Conservation (phyloP, 2,888 invertebrate species). For the Drosophila ezoana region DNA sequence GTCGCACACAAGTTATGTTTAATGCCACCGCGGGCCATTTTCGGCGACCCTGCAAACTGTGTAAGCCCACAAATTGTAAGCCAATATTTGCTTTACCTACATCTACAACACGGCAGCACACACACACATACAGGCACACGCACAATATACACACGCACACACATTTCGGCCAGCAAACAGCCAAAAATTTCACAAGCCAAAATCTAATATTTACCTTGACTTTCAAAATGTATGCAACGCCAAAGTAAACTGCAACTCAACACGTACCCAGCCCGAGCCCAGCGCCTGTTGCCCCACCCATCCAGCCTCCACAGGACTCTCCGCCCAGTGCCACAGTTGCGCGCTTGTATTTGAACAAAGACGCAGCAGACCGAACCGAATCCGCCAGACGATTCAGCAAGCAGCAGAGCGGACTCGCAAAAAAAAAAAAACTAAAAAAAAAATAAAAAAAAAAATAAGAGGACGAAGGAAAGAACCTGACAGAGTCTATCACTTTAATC, state of each 20-base stretch:
- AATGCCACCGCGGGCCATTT: conserved; percentile 67
- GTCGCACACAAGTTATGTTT: conserved; percentile 57
- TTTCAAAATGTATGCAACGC: conserved; percentile 69
- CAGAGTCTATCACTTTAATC: conserved; percentile 77
- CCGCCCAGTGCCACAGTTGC: conserved; percentile 7
- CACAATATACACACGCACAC: conserved; percentile 8
- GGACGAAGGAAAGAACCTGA: conserved; percentile 28
- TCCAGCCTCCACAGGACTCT: not conserved
- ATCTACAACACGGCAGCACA: conserved; percentile 41
- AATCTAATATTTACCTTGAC: conserved; percentile 80
- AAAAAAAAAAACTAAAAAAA: conserved; percentile 9
- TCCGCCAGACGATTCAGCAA: conserved; percentile 58
- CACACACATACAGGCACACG: conserved; percentile 1
- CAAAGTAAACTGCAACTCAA: conserved; percentile 74
- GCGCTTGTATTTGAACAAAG: conserved; percentile 63
- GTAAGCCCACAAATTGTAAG: conserved; percentile 76
- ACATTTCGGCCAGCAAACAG: conserved; percentile 50
- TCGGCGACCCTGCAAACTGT: conserved; percentile 61
- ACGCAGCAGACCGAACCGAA: conserved; percentile 56
- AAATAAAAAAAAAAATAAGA: conserved; percentile 4
- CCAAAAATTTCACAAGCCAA: conserved; percentile 70
- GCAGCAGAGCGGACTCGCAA: conserved; percentile 26
- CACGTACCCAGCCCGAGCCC: conserved; percentile 34
- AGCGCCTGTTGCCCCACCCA: not conserved
- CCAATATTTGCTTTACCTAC: conserved; percentile 76